Evolutionary conservation across 2,888 invertebrate genomes (phyloP), one percentile per base, ranked within the genome.

Genomic region (Drosophila acutilabella): DNA sequence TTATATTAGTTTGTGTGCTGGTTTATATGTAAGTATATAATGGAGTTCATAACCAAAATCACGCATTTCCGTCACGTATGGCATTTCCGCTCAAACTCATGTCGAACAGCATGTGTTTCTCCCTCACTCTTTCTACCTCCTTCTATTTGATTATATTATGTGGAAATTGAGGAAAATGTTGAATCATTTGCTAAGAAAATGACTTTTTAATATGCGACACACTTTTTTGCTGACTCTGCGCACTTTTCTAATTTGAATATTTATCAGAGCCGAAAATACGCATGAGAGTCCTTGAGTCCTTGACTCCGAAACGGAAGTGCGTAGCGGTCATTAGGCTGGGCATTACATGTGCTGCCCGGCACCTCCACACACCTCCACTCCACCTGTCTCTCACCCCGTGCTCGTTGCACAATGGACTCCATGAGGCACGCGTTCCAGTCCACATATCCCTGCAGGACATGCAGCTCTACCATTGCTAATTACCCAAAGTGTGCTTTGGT

Each of bases 31-130:
- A 20, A 8, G 30, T 30, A 30, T 38, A 54, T 71, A 71, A 69
- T 75, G 67, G 69, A 74, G 68, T 74, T 70, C 76, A 77, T 74
- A 75, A 78, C 69, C 76, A 67, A 83, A 89, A 88, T 82, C 91
- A 90, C 91, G 90, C 90, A 90, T 89, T 89, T 90, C 90, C 90
- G 87, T 89, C 84, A 85, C 90, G 86, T 90, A 84, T 83, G 88
- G 66, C 69, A 71, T 78, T 84, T 91, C 86, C 90, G 89, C 68
- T 59, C 84, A 80, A 88, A 58, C 87, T 81, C 84, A 88, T 85
- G 81, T 82, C 72, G 51, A 80, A 62, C 81, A 80, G 74, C 87
- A 88, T 88, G 84, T 81, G 75, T 66, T 82, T 64, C 20, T 52
- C 59, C 6, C 47, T 36, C 52, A 3, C 42, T 20, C 18, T 30